Evolutionary conservation across 2,113 vertebrate genomes (phyloP).

Genomic region (Vireo altiloquus): DNA sequence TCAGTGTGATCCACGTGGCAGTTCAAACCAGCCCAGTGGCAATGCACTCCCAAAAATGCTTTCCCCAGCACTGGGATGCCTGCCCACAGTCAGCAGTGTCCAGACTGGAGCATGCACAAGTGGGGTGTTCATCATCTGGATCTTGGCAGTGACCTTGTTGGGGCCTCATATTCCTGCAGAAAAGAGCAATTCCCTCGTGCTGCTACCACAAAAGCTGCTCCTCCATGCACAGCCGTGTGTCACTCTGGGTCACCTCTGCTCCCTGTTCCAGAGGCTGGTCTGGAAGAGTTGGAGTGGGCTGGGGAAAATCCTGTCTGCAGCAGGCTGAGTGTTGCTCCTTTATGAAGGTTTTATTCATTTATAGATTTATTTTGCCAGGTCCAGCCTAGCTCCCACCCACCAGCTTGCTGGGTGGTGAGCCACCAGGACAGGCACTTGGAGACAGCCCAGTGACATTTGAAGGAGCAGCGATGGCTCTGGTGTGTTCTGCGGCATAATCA

Average conservation of each 20-base stretch:
- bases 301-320: not conserved
- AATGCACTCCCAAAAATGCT: not conserved
- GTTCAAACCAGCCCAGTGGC: not conserved
- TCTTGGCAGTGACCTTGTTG: not conserved
- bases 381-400: not conserved
- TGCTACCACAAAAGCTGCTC: not conserved
- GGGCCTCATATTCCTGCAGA: not conserved
- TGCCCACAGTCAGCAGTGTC: not conserved
- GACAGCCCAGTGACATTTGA: not conserved
- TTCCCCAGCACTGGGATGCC: not conserved
- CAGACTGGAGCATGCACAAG: not conserved
- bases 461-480: not conserved
- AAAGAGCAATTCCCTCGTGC: not conserved
- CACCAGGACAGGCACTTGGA: accelerated
- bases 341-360: not conserved
- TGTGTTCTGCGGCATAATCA: accelerated
- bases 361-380: not conserved
- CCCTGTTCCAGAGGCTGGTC: not conserved
- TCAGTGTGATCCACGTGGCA: accelerated
- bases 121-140: not conserved
- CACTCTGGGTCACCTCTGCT: not conserved
- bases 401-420: not conserved
- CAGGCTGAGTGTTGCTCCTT: not conserved
- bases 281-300: not conserved
- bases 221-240: not conserved